phyloP scores from a whole-genome alignment of 2,797 vertebrate species.

The Alectoris magna region DNA sequence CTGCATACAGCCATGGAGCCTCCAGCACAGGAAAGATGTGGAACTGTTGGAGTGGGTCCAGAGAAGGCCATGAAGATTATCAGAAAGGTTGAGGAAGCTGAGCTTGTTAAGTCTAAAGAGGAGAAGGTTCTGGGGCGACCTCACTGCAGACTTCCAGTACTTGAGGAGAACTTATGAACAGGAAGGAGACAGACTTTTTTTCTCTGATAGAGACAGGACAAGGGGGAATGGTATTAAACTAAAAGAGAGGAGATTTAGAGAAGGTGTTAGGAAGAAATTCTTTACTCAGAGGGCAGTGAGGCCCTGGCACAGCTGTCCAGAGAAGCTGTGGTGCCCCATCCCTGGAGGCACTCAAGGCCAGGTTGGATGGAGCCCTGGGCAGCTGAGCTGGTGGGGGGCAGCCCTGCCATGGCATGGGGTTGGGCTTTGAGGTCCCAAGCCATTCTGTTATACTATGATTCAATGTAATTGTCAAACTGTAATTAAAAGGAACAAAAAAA shows the following conservation, averaged over 20 bases:
- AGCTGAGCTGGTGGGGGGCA: not conserved
- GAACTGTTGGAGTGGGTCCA: too few relatives aligned
- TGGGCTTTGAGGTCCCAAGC: not conserved
- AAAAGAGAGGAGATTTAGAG: not conserved
- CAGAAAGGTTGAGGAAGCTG: too few relatives aligned
- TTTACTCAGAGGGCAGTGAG: not conserved
- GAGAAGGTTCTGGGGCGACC: too few relatives aligned
- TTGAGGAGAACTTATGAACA: too few relatives aligned
- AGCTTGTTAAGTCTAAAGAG: too few relatives aligned
- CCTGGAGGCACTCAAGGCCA: not conserved
- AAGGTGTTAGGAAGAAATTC: not conserved
- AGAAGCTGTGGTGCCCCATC: not conserved
- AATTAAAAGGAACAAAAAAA: not conserved
- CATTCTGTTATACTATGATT: not conserved
- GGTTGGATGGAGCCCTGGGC: not conserved
- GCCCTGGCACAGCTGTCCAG: not conserved
- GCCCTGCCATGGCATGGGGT: too few relatives aligned
- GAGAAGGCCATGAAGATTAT: too few relatives aligned
- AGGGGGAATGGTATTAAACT: not conserved
- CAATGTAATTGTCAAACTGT: not conserved
- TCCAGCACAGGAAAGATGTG: too few relatives aligned
- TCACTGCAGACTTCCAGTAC: too few relatives aligned
- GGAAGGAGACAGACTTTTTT: too few relatives aligned
- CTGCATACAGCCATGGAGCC: too few relatives aligned
- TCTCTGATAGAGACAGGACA: not conserved